These are phyloP conservation scores for Lepus timidus DNA, from an alignment of 2,113 vertebrate species.

Conservation along the genomic window DNA sequence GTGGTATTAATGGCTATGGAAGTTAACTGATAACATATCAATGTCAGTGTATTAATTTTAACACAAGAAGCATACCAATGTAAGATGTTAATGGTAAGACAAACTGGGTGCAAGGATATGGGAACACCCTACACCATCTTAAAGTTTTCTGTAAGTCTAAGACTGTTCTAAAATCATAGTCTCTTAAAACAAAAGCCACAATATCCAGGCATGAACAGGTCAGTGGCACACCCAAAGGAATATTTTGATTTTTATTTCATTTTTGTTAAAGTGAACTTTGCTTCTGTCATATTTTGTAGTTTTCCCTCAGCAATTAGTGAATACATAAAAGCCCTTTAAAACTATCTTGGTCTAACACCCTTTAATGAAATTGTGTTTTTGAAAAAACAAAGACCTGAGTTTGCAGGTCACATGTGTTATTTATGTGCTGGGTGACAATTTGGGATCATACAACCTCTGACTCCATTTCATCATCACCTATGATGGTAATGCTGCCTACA, in stretches of 20 bases:
- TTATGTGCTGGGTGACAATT: neutral
- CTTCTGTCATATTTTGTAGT: neutral
- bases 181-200: neutral
- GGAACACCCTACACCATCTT: neutral
- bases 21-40: neutral
- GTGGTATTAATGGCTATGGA: too few relatives aligned
- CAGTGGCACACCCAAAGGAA: neutral
- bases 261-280: neutral
- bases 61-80: neutral
- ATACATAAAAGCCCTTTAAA: neutral
- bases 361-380: neutral
- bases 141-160: neutral
- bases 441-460: neutral
- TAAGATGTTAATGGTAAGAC: neutral
- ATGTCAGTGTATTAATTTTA: too few relatives aligned
- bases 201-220: neutral
- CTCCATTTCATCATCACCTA: neutral
- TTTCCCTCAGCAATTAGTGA: neutral
- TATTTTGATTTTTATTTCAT: conserved; percentile 1
- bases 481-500: neutral
- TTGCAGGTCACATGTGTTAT: neutral
- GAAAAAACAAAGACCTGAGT: neutral
- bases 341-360: neutral
- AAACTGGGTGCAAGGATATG: neutral
- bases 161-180: neutral